These are phyloP conservation scores for Anneissia japonica DNA, from an alignment of 35 echinoderm and acorn worm genomes.

Conservation along the genomic window DNA sequence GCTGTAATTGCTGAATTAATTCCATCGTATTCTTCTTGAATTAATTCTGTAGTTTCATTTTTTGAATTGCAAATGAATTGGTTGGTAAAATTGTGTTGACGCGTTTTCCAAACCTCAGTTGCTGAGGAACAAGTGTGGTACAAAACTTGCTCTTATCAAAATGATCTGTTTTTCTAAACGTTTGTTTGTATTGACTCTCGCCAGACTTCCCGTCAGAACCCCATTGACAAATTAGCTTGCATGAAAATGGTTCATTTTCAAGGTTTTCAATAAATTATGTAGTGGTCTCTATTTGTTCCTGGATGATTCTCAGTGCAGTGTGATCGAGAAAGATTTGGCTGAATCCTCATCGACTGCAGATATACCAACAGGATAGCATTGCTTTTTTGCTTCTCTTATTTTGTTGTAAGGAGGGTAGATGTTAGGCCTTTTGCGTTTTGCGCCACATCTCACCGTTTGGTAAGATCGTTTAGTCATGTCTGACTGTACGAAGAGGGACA, in stretches of 20 bases:
- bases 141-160: constrained; percentile 24
- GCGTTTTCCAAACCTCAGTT: not conserved
- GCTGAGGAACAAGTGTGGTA: constrained; percentile 7
- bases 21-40: constrained; percentile 7
- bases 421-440: constrained; percentile 24
- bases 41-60: constrained; percentile 33
- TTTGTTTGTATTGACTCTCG: constrained; percentile 32
- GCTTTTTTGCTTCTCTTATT: constrained; percentile 29
- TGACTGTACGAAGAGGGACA: constrained; percentile 42
- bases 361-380: constrained; percentile 18
- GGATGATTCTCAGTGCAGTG: constrained; percentile 14
- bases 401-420: constrained; percentile 49
- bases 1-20: constrained; percentile 16
- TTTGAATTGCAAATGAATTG: constrained; percentile 8
- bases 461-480: constrained; percentile 46
- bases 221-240: constrained; percentile 10
- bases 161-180: not conserved
- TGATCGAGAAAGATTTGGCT: constrained; percentile 26
- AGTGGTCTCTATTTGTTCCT: constrained; percentile 23
- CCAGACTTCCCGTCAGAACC: constrained; percentile 30
- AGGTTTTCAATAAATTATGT: constrained; percentile 9
- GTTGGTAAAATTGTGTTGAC: not conserved
- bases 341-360: constrained; percentile 19
- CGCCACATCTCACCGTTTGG: constrained; percentile 19
- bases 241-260: not conserved